Base-by-base conservation (phyloP, 2,888 invertebrate genomes). In the Piscicola geometra region DNA sequence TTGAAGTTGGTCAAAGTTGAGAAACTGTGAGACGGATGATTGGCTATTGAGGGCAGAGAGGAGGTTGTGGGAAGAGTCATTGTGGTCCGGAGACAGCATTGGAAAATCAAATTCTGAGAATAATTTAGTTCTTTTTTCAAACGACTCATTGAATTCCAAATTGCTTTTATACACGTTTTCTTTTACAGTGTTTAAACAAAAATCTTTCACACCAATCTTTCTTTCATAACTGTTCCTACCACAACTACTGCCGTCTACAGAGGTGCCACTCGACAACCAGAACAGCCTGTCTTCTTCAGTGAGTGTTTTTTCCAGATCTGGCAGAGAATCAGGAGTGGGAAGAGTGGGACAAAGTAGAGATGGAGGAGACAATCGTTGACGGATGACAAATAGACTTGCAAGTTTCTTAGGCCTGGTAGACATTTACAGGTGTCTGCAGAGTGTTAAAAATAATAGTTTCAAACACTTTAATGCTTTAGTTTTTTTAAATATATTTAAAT, bases 271-370 rank as follows among this genome's bases (percentile, higher is more conserved):
- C n/a, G 60, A 56, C 21, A 56, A 18, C 60, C 5, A 56, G 15
- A 56, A n/a, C 25, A 56, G 60, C 33, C 64, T 56, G 15, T 64
- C 73, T 30, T 56, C 56, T n/a, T 25, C 36, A 18, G 32, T 64
- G 36, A 73, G 28, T 18, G 73, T 33, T 21, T 56, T 64, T 64
- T 73, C 73, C 18, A 73, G 73, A 33, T 73, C 73, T n/a, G 73
- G 73, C 21, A 73, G 73, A 15, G 73, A 73, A 25, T 73, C 73
- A 1, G 73, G 73, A 32, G 73, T 73, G 18, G 73, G 73, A 15
- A 73, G 36, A 1, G 73, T 73, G 9, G 73, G 73, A 25, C 52
- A 56, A 28, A 33, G 32, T 30, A 52, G 47, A 0, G 64, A 73
- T 25, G 67, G 64, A 5, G 64, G n/a, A 3, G 64, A 30, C 21